Percentiles rank a stretch among this genome's conserved stretches.
Evolutionary conservation across 2,797 vertebrate genomes (phyloP).

Genomic region (Pseudomugil gertrudae): DNA sequence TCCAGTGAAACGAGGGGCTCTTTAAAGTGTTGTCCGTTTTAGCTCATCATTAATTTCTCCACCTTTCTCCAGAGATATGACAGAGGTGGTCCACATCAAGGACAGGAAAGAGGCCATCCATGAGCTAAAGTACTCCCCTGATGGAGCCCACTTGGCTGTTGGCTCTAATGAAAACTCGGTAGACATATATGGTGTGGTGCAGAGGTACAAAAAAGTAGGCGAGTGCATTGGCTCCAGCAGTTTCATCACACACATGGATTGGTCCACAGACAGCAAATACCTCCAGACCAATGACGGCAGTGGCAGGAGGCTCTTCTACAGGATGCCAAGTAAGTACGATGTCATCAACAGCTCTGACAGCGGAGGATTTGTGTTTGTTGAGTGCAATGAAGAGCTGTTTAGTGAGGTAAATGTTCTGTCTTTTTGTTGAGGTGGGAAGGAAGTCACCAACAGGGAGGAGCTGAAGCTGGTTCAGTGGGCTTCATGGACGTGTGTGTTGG

Average conservation of each 20-base stretch:
- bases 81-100: slow-evolving; percentile 98
- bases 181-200: slow-evolving; percentile 94
- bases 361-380: not conserved
- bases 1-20: slow-evolving; percentile 11
- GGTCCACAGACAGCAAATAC: slow-evolving; percentile 95
- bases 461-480: slow-evolving; percentile 94
- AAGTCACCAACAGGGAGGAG: slow-evolving; percentile 94
- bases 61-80: slow-evolving; percentile 91
- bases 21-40: slow-evolving; percentile 16
- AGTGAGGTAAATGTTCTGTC: slow-evolving; percentile 55
- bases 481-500: slow-evolving; percentile 95
- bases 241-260: slow-evolving; percentile 99
- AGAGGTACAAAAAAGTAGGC: slow-evolving; percentile 97
- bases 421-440: slow-evolving; percentile 90
- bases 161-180: slow-evolving; percentile 96
- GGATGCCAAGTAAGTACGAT: slow-evolving; percentile 91
- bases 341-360: not conserved
- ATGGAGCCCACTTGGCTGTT: slow-evolving; percentile 93
- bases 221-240: slow-evolving; percentile 92
- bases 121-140: slow-evolving; percentile 97
- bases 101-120: slow-evolving; percentile 99
- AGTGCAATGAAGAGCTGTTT: slow-evolving; percentile 13
- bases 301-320: slow-evolving; percentile 93
- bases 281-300: slow-evolving; percentile 96
- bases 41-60: slow-evolving; percentile 20